A percentile compares a stretch with the other conserved stretches of the same genome.
Evolutionary conservation across 2,113 vertebrate genomes (phyloP).

Genomic region (Cygnus buccinator): DNA sequence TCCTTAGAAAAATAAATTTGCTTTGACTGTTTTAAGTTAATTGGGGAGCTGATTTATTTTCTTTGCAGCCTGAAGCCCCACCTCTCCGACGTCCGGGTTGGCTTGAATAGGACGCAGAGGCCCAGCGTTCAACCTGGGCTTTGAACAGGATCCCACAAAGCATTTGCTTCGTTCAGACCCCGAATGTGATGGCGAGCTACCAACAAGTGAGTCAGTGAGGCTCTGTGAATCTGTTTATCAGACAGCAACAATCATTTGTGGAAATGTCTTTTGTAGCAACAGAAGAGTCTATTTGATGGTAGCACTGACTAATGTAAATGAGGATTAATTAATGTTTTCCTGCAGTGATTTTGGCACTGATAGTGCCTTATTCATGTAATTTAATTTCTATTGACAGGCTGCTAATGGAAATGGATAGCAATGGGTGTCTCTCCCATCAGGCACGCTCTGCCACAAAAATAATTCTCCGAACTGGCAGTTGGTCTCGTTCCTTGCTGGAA

Average conservation of each 20-base stretch:
- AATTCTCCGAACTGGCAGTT: slow-evolving; percentile 42
- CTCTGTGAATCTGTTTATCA: slow-evolving; percentile 67
- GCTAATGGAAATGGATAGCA: slow-evolving; percentile 71
- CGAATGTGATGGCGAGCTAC: neutral
- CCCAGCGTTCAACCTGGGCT: neutral
- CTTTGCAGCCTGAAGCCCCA: neutral
- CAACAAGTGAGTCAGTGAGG: slow-evolving; percentile 48
- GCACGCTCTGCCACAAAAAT: slow-evolving; percentile 32
- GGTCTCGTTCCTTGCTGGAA: slow-evolving; percentile 18
- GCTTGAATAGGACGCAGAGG: neutral
- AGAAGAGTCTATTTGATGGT: slow-evolving; percentile 69
- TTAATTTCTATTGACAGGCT: slow-evolving; percentile 75
- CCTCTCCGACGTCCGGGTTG: neutral
- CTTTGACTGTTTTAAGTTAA: neutral
- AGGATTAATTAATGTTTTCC: slow-evolving; percentile 78
- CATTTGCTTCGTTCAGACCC: slow-evolving; percentile 10
- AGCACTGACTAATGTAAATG: slow-evolving; percentile 75
- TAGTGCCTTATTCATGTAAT: slow-evolving; percentile 69
- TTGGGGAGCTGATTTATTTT: slow-evolving; percentile 1
- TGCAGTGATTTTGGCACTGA: slow-evolving; percentile 71
- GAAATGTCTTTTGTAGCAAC: slow-evolving; percentile 66
- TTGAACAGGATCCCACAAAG: slow-evolving; percentile 34
- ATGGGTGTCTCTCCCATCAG: slow-evolving; percentile 66
- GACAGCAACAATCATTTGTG: slow-evolving; percentile 58
- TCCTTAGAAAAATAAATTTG: slow-evolving; percentile 21